These are phyloP conservation scores for Cervus canadensis DNA, from an alignment of 2,113 vertebrate species.

Conservation along the genomic window DNA sequence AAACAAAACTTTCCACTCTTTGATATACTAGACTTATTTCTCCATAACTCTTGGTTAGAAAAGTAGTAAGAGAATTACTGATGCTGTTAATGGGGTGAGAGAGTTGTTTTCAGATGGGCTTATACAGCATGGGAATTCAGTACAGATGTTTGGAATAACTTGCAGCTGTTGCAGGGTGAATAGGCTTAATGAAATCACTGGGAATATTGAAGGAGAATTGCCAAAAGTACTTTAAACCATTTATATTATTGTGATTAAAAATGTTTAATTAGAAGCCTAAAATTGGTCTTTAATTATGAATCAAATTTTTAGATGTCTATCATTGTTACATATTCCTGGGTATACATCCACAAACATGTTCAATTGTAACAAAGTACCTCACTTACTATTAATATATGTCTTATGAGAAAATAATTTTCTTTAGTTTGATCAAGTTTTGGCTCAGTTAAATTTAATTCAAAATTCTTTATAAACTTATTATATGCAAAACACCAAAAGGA, in stretches of 20 bases:
- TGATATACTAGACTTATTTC: not conserved
- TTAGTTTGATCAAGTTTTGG: not conserved
- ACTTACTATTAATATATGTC: not conserved
- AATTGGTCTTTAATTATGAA: not conserved
- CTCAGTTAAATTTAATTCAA: constrained; percentile 4
- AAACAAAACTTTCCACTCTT: not conserved
- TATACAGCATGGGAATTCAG: not conserved
- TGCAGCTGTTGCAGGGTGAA: constrained; percentile 35
- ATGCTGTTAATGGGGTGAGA: constrained; percentile 29
- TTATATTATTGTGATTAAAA: not conserved
- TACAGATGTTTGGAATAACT: constrained; percentile 38
- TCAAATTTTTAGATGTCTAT: not conserved
- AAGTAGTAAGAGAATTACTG: constrained; percentile 14
- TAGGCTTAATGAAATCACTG: constrained; percentile 16
- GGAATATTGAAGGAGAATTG: not conserved
- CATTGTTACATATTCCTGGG: not conserved
- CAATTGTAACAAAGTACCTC: not conserved
- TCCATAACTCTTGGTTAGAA: not conserved
- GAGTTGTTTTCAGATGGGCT: constrained; percentile 41
- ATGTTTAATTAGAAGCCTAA: not conserved
- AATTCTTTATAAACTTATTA: not conserved
- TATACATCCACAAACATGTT: not conserved
- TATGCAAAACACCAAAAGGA: not conserved
- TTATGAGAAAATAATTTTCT: not conserved
- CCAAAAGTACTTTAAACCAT: not conserved